Conservation (phyloP, 2,797 vertebrate species). For the Avahi laniger region DNA sequence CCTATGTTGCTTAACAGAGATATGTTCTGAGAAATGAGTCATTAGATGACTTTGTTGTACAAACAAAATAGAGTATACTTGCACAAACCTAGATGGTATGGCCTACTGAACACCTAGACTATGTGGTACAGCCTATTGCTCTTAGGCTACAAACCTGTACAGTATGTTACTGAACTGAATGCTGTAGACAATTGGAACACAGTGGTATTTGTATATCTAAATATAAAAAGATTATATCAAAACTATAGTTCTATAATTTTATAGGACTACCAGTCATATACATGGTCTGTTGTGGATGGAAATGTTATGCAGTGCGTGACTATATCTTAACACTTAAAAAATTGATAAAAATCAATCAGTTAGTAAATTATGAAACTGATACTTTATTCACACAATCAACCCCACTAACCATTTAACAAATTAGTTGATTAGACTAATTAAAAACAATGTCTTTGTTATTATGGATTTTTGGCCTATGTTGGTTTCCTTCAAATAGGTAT, state of each 20-base stretch:
- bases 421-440: neutral
- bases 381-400: neutral
- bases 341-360: neutral
- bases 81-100: neutral
- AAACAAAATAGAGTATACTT: neutral
- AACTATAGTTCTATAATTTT: neutral
- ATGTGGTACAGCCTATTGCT: neutral
- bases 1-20: neutral
- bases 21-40: neutral
- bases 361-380: neutral
- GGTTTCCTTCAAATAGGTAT: neutral
- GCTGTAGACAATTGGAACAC: neutral
- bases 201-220: neutral
- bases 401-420: neutral
- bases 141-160: neutral
- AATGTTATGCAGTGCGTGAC: neutral
- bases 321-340: neutral
- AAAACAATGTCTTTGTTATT: neutral
- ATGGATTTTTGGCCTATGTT: neutral
- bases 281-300: neutral
- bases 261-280: neutral
- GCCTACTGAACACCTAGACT: neutral
- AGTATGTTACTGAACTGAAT: neutral
- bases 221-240: neutral
- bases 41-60: neutral